phyloP scores from a whole-genome alignment of 2,888 invertebrate genomes.

The Rhodophaea formosa region DNA sequence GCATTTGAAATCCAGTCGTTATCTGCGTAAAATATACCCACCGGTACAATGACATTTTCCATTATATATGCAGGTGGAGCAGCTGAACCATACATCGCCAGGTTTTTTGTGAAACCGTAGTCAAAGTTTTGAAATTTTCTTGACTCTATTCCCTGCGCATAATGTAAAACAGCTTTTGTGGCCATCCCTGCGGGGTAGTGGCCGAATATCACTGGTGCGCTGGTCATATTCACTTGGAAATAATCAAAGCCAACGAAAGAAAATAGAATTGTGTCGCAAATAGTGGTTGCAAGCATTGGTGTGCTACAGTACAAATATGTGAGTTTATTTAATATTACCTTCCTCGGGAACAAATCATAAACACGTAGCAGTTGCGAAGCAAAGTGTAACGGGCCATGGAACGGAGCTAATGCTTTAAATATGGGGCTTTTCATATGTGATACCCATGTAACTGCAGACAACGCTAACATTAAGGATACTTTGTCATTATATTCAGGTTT shows the following conservation, averaged over 20 bases:
- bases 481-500: constrained; percentile 67
- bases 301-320: not conserved
- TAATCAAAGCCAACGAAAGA: not conserved
- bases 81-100: not conserved
- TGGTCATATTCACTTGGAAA: not conserved
- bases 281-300: not conserved
- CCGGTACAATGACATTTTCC: constrained; percentile 18
- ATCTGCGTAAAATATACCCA: constrained; percentile 21
- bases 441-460: constrained; percentile 82
- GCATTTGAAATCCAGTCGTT: constrained; percentile 18
- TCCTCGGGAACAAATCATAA: not conserved
- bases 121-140: not conserved
- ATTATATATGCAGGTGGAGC: constrained; percentile 18
- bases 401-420: constrained; percentile 39
- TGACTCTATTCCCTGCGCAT: not conserved
- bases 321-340: not conserved
- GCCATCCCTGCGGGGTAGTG: not conserved
- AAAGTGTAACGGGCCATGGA: not conserved
- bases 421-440: constrained; percentile 60
- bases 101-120: not conserved
- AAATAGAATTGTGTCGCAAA: not conserved
- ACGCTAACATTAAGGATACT: constrained; percentile 74
- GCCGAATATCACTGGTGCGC: not conserved
- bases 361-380: not conserved
- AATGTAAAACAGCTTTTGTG: not conserved